Percentiles rank a stretch among this genome's conserved stretches.
Evolutionary conservation across 2,113 vertebrate genomes (phyloP).

Genomic region (Arizona elegans): DNA sequence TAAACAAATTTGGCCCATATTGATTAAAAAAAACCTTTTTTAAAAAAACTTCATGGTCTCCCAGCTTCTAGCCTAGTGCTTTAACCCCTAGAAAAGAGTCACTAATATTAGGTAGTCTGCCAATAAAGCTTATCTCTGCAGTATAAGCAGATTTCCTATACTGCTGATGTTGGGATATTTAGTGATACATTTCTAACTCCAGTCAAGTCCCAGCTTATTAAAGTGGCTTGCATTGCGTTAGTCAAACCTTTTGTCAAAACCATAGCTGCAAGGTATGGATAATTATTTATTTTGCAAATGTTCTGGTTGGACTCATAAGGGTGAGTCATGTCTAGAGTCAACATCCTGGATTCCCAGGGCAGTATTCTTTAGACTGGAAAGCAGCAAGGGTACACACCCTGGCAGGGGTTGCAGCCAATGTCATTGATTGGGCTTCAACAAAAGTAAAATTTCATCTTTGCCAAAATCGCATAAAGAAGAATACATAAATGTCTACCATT

Average conservation of each 20-base stretch:
- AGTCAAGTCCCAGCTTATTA: not conserved
- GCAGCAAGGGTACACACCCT: conserved; percentile 10
- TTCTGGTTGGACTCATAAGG: not conserved
- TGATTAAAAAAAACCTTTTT: no score
- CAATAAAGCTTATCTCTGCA: not conserved
- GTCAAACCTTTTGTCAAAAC: conserved; percentile 17
- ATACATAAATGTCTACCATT: conserved; percentile 34
- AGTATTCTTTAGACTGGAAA: conserved; percentile 14
- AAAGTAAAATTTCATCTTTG: conserved; percentile 47
- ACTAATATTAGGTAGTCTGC: not conserved
- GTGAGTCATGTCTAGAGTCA: conserved; percentile 33
- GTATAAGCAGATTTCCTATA: not conserved
- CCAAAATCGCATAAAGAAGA: conserved; percentile 47
- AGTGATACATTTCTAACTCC: not conserved
- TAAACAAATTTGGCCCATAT: no score
- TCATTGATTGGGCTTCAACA: conserved; percentile 30
- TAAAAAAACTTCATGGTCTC: not conserved
- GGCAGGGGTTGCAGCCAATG: not conserved
- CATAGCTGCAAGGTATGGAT: conserved; percentile 17
- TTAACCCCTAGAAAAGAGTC: not conserved
- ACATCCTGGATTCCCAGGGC: conserved; percentile 37
- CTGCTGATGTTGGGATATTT: not conserved
- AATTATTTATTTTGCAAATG: conserved; percentile 28
- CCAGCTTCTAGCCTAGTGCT: not conserved
- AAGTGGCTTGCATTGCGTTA: not conserved